Conservation (phyloP, 1,140 invertebrate genomes). For the Eupeodes corollae region DNA sequence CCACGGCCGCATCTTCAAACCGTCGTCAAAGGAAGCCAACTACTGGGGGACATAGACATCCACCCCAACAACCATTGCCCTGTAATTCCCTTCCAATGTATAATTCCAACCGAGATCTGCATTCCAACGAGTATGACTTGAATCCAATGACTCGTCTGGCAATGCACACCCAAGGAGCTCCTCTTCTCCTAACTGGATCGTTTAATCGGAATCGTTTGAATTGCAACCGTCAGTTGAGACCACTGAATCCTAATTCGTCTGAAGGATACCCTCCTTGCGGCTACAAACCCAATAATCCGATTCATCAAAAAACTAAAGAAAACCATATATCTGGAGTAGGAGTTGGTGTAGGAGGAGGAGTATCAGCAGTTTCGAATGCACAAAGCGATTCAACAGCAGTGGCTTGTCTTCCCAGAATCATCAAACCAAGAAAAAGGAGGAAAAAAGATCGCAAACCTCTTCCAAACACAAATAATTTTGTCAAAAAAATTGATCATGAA, state of each 20-base stretch:
- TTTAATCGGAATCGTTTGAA: conserved; percentile 22
- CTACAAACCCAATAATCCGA: too few relatives aligned
- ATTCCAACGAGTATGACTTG: conserved; percentile 13
- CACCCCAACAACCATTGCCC: conserved; percentile 21
- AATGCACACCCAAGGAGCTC: conserved; percentile 64
- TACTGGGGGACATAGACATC: conserved; percentile 6
- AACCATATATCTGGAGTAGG: too few relatives aligned
- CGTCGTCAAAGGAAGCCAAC: conserved; percentile 21
- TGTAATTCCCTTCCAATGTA: conserved; percentile 2
- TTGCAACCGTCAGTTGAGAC: too few relatives aligned
- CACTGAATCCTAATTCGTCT: too few relatives aligned
- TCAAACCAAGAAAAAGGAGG: conserved; percentile 75
- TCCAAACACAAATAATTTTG: too few relatives aligned
- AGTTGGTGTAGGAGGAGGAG: too few relatives aligned
- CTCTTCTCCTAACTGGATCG: conserved; percentile 55
- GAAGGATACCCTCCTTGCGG: not conserved
- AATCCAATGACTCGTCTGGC: conserved; percentile 52
- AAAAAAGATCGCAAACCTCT: conserved; percentile 69
- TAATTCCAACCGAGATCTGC: too few relatives aligned
- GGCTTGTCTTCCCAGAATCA: conserved; percentile 73
- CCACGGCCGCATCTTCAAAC: conserved; percentile 41
- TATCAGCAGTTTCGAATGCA: too few relatives aligned
- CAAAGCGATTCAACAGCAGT: conserved; percentile 8
- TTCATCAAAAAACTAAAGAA: too few relatives aligned
- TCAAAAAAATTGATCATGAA: too few relatives aligned